Evolutionary conservation across 2,888 invertebrate species (phyloP).

Genomic region (Acanthosepion lycidas): DNA sequence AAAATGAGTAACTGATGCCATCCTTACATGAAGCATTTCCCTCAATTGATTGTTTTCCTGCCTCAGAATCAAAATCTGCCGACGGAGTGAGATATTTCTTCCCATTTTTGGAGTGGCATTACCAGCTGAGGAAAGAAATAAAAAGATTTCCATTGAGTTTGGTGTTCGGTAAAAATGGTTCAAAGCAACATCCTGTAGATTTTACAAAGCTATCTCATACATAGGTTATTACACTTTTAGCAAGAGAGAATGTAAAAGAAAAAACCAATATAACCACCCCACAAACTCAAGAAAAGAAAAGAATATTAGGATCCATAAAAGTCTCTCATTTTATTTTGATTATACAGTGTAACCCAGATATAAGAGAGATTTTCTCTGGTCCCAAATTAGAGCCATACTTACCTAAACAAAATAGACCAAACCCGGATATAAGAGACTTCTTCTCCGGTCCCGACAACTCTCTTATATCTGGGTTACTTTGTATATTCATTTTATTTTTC

Average conservation of each 20-base stretch:
- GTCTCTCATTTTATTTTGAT: no score
- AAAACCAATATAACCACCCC: no score
- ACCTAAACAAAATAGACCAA: no score
- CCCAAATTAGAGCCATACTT: no score
- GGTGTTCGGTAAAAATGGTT: not conserved
- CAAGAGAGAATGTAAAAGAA: not conserved
- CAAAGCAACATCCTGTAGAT: not conserved
- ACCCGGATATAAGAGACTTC: no score
- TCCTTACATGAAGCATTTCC: constrained; percentile 56
- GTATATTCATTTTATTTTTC: no score
- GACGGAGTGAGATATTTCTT: constrained; percentile 52
- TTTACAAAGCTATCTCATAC: not conserved
- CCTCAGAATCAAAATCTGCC: constrained; percentile 62
- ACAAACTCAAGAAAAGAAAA: no score
- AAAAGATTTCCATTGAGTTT: not conserved
- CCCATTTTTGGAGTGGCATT: not conserved
- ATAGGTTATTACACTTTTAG: not conserved
- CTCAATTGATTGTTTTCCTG: constrained; percentile 66
- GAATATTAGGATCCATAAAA: no score
- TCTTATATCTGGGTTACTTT: no score
- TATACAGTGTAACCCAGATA: no score
- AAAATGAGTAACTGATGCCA: not conserved
- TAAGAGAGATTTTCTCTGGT: no score
- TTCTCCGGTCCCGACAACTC: no score
- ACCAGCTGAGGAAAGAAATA: not conserved